Conservation (phyloP, 2,888 invertebrate species). For the Cheilosia urbana region DNA sequence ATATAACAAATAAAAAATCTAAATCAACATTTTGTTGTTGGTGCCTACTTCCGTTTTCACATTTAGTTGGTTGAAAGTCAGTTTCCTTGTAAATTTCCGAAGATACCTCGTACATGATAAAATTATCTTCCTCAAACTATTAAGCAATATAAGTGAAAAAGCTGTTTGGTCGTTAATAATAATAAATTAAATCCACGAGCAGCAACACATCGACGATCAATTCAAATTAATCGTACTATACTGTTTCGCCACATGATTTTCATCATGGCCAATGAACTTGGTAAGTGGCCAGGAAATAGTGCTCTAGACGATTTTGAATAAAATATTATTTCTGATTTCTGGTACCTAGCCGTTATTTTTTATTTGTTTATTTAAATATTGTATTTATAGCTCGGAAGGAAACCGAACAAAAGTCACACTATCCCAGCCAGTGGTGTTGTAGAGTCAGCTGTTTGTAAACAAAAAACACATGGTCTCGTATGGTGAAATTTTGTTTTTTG, state of each 20-base stretch:
- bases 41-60: slow-evolving; percentile 85
- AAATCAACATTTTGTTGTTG: neutral
- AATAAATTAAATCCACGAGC: slow-evolving; percentile 3
- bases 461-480: neutral
- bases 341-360: slow-evolving; percentile 18
- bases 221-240: slow-evolving; percentile 13
- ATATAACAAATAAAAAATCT: slow-evolving; percentile 18
- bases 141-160: neutral
- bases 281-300: slow-evolving; percentile 57
- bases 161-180: neutral
- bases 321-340: slow-evolving; percentile 29
- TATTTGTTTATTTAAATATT: neutral
- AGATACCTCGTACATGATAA: slow-evolving; percentile 86
- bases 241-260: slow-evolving; percentile 20
- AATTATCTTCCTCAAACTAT: neutral
- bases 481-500: neutral
- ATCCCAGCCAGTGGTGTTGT: slow-evolving; percentile 29
- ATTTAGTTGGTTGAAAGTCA: slow-evolving; percentile 85
- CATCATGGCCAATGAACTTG: slow-evolving; percentile 55
- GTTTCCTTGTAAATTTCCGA: slow-evolving; percentile 91
- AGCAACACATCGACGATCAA: neutral
- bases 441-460: slow-evolving; percentile 53
- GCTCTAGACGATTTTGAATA: slow-evolving; percentile 22
- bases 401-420: neutral
- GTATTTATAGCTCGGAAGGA: slow-evolving; percentile 63